Percentiles rank a stretch among this genome's conserved stretches.
phyloP scores from a whole-genome alignment of 2,797 vertebrate species.

The Trachurus trachurus region DNA sequence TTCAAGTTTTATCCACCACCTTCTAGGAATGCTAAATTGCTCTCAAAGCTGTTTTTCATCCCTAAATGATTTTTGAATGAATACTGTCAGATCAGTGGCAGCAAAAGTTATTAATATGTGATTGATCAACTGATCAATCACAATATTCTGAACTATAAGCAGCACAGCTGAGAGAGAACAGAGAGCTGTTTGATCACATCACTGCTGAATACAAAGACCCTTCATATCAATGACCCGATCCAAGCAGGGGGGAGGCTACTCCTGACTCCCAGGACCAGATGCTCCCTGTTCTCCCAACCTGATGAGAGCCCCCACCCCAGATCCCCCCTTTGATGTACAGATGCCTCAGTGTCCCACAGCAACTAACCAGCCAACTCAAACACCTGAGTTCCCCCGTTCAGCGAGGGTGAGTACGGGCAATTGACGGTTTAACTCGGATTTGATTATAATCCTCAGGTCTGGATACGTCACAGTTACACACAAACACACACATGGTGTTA shows the following conservation, averaged over 20 bases:
- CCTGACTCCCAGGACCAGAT: slow-evolving; percentile 39
- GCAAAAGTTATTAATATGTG: neutral
- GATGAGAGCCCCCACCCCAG: slow-evolving; percentile 32
- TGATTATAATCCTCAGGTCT: neutral
- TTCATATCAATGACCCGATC: slow-evolving; percentile 7
- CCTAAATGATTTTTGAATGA: slow-evolving; percentile 6
- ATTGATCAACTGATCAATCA: neutral
- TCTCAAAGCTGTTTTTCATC: neutral
- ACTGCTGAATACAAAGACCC: slow-evolving; percentile 16
- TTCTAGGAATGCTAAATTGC: neutral
- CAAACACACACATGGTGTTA: neutral
- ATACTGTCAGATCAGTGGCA: neutral
- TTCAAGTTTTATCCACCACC: slow-evolving; percentile 6
- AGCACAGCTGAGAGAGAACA: neutral
- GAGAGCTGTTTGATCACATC: slow-evolving; percentile 26
- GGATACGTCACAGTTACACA: neutral
- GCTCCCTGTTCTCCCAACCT: slow-evolving; percentile 46
- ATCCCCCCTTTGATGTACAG: slow-evolving; percentile 52
- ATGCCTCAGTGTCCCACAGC: slow-evolving; percentile 17
- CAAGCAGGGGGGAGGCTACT: neutral
- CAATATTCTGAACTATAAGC: neutral
- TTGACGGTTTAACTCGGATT: neutral
- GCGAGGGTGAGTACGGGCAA: neutral
- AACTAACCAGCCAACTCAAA: slow-evolving; percentile 3
- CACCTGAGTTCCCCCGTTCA: slow-evolving; percentile 38